Evolutionary conservation across 2,888 invertebrate genomes (phyloP), one percentile per base, ranked within the genome.

Genomic region (Linhomoeus sp.): DNA sequence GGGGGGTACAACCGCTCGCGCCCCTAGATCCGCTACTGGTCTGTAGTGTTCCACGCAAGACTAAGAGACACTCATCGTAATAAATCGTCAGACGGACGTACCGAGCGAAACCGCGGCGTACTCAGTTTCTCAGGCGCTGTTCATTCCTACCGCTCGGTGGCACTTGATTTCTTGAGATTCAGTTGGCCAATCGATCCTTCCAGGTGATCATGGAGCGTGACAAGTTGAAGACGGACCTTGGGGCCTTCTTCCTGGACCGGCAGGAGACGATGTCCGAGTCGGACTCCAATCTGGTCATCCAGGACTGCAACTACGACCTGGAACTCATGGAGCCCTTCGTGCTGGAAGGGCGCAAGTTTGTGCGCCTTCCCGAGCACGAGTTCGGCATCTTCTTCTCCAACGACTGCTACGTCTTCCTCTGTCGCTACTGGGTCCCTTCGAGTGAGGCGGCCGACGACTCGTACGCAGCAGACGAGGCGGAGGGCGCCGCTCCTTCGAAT

Each of bases 271-370:
- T 45, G 37, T 25, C 41, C 23, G 48, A 44, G 17, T 24, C 19
- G 17, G 62, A 62, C 19, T 54, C 57, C 25, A 62, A 62, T 24
- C 55, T 57, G 29, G 47, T 62, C 45, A 55, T 64, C 51, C 52
- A 56, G 29, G 94, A 94, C 63, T 94, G 92, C 87, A 92, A 94
- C 71, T 90, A 92, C 56, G 94, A 97, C 69, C 73, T 97, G 53
- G 92, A 92, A 65, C 81, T 82, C 23, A 92, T 94, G 87, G 92
- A 94, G 69, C 78, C 86, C 0, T 88, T 97, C 69, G 92, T 94
- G 5, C 72, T 94, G 52, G 92, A 94, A 68, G 88, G 87, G 15
- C 80, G 83, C 59, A 90, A 90, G 70, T 97, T 97, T 70, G 88
- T 88, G n/a, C 76, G 86, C 1, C 72, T 97, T 46, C 94, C 94